Conservation (phyloP, 1,140 invertebrate genomes). For the Zophobas atratus region DNA sequence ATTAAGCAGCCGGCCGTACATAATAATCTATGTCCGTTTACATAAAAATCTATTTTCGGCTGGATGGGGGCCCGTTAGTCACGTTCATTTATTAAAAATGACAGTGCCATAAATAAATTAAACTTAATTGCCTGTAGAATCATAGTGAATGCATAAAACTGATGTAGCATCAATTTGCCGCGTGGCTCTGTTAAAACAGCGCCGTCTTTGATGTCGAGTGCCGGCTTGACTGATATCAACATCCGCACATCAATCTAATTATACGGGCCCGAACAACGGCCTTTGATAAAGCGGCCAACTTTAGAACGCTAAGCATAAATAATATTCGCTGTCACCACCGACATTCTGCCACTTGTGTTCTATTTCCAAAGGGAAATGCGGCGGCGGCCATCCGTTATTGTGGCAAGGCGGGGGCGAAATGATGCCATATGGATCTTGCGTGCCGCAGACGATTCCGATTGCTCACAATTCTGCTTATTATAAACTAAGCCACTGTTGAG, state of each 20-base stretch:
- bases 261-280: slow-evolving; percentile 58
- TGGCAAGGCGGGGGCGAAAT: neutral
- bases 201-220: slow-evolving; percentile 59
- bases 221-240: slow-evolving; percentile 61
- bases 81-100: slow-evolving; percentile 55
- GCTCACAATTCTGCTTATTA: no score
- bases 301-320: slow-evolving; percentile 57
- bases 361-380: slow-evolving; percentile 36
- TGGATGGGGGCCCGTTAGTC: slow-evolving; percentile 44
- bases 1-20: slow-evolving; percentile 35
- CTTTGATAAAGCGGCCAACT: slow-evolving; percentile 62
- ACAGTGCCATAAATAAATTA: slow-evolving; percentile 58
- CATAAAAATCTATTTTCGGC: slow-evolving; percentile 47
- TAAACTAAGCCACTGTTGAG: no score
- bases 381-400: neutral
- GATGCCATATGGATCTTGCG: no score
- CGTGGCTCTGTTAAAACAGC: slow-evolving; percentile 51
- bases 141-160: slow-evolving; percentile 53
- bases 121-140: slow-evolving; percentile 57
- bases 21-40: slow-evolving; percentile 45
- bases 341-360: slow-evolving; percentile 47
- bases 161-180: slow-evolving; percentile 60
- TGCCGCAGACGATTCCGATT: no score
- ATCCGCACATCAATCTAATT: slow-evolving; percentile 65
- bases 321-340: slow-evolving; percentile 55